Percentiles rank a stretch among this genome's conserved stretches.
phyloP scores from a whole-genome alignment of 2,113 vertebrate genomes.

The Aplodontia rufa region DNA sequence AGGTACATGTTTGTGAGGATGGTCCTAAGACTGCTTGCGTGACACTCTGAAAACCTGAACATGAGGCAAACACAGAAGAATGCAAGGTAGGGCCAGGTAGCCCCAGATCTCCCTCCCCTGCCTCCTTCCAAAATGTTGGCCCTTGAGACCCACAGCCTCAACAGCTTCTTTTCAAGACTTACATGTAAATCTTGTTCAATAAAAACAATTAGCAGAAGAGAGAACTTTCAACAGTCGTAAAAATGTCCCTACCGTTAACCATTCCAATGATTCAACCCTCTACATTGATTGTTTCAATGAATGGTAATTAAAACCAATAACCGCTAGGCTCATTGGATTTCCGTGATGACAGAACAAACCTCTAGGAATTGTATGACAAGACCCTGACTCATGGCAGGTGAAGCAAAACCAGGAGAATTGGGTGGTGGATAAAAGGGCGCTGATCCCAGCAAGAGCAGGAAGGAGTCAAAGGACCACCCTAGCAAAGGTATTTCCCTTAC shows the following conservation, averaged over 20 bases:
- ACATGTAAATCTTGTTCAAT: constrained; percentile 82
- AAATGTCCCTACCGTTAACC: constrained; percentile 81
- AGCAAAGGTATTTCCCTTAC: background rate
- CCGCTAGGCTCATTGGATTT: constrained; percentile 76
- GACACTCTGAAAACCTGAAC: background rate
- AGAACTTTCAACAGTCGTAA: constrained; percentile 80
- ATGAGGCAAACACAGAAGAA: background rate
- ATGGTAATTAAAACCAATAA: constrained; percentile 84
- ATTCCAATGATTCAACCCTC: constrained; percentile 81
- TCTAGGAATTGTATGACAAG: constrained; percentile 22
- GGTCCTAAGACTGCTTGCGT: background rate
- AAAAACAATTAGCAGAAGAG: constrained; percentile 83
- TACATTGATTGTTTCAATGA: constrained; percentile 81
- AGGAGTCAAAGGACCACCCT: background rate
- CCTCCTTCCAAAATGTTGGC: background rate
- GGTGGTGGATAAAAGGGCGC: background rate
- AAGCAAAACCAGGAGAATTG: background rate
- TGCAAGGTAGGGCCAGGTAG: background rate
- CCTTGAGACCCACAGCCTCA: constrained; percentile 50
- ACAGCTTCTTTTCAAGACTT: constrained; percentile 69
- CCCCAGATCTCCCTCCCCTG: background rate
- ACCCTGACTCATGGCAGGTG: background rate
- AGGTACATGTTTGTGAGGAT: background rate
- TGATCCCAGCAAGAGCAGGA: background rate
- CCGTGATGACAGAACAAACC: constrained; percentile 52